phyloP scores from a whole-genome alignment of 2,113 vertebrate genomes.

The Muscicapa adusta region DNA sequence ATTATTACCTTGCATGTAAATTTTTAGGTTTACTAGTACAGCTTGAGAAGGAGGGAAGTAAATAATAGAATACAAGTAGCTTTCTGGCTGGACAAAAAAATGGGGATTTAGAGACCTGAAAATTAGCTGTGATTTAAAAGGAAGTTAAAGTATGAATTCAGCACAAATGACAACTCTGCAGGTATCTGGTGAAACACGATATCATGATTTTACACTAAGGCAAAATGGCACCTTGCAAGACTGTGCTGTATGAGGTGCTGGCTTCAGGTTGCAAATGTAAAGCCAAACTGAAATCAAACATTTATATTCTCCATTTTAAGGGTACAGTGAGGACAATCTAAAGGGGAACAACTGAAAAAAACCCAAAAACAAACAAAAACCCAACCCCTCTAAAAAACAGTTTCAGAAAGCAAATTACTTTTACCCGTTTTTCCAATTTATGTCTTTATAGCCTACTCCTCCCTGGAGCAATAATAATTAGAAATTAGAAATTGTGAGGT shows the following conservation, averaged over 20 bases:
- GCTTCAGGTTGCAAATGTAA: background rate
- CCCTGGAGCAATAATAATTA: background rate
- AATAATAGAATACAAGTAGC: background rate
- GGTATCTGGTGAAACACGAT: background rate
- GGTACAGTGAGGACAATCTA: background rate
- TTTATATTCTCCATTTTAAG: background rate
- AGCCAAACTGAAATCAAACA: slow-evolving; percentile 11
- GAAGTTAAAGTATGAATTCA: background rate
- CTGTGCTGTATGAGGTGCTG: background rate
- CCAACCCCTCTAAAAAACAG: background rate
- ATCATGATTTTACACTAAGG: background rate
- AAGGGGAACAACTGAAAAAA: background rate
- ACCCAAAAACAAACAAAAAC: background rate
- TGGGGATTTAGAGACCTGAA: background rate
- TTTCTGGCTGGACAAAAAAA: background rate
- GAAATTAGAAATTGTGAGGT: background rate
- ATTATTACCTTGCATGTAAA: background rate
- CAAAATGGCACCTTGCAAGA: background rate
- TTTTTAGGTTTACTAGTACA: background rate
- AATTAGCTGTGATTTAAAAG: slow-evolving; percentile 27
- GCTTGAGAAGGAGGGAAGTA: background rate
- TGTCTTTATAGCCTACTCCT: background rate
- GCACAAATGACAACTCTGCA: background rate
- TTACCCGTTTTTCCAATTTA: slow-evolving; percentile 18
- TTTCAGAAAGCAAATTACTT: background rate